A percentile compares a stretch with the other conserved stretches of the same genome.
Conservation (phyloP, 2,888 invertebrate species). For the Andrena chrysosceles region DNA sequence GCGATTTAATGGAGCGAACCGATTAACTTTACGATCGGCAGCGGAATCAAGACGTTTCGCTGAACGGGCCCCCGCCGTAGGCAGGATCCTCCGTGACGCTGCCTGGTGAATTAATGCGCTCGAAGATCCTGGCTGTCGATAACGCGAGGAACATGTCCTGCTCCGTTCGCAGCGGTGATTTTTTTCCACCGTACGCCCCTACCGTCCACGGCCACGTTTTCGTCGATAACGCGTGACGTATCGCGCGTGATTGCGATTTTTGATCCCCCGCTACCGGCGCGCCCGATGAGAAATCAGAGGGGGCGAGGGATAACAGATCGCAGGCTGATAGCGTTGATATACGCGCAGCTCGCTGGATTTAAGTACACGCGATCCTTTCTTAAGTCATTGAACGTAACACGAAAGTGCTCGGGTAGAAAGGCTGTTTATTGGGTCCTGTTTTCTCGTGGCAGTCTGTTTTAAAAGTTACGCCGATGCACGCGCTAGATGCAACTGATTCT, state of each 20-base stretch:
- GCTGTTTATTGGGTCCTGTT: too few relatives aligned
- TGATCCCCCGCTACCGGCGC: neutral
- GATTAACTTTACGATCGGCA: conserved; percentile 67
- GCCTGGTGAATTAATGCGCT: conserved; percentile 61
- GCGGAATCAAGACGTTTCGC: conserved; percentile 66
- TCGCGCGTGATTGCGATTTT: conserved; percentile 16
- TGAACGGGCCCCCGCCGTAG: conserved; percentile 10
- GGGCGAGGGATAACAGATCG: neutral
- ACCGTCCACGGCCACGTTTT: neutral
- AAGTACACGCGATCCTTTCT: too few relatives aligned
- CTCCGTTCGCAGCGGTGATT: conserved; percentile 29
- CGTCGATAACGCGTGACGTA: conserved; percentile 30
- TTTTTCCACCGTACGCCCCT: conserved; percentile 29
- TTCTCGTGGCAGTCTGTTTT: too few relatives aligned
- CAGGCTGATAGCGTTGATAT: too few relatives aligned
- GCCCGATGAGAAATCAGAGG: neutral
- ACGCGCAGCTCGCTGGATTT: too few relatives aligned
- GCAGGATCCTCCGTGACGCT: conserved; percentile 32
- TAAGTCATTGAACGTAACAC: neutral
- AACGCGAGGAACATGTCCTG: conserved; percentile 55
- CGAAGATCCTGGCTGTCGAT: conserved; percentile 53
- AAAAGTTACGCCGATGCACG: too few relatives aligned
- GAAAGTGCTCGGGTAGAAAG: too few relatives aligned
- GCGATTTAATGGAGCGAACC: conserved; percentile 66
- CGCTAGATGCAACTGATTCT: too few relatives aligned